Evolutionary conservation across 2,888 invertebrate species (phyloP).

Genomic region (Drosophila seclusa): DNA sequence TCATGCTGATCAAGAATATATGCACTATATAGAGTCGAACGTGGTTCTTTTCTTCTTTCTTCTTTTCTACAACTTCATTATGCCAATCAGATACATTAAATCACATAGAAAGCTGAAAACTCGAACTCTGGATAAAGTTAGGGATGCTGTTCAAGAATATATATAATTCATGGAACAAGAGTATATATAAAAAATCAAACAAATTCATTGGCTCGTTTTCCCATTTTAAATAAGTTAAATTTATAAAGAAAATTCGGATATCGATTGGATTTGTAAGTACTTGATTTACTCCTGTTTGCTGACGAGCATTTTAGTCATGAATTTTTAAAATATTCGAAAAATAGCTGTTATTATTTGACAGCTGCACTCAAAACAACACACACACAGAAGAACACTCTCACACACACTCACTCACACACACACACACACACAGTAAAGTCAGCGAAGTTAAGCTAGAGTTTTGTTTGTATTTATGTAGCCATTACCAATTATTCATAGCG

Average conservation of each 20-base stretch:
- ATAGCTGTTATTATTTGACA: neutral
- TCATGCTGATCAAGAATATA: neutral
- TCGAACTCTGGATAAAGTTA: neutral
- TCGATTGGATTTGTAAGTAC: neutral
- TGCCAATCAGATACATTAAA: neutral
- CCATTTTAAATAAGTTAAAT: neutral
- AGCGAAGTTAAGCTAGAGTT: slow-evolving; percentile 27
- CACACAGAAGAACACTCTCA: neutral
- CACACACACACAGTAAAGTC: slow-evolving; percentile 13
- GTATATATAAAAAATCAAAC: too few relatives aligned
- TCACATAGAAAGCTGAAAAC: neutral
- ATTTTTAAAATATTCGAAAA: neutral
- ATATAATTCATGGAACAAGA: too few relatives aligned
- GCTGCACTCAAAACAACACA: slow-evolving; percentile 1
- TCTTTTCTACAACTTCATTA: neutral
- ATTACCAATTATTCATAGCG: slow-evolving; percentile 68
- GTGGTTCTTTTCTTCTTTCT: fast-evolving
- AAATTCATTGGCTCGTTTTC: neutral
- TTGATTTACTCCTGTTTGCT: neutral
- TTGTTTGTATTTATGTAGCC: slow-evolving; percentile 56
- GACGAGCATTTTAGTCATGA: neutral
- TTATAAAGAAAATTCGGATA: too few relatives aligned
- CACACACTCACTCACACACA: neutral
- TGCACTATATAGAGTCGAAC: neutral
- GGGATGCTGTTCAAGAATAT: neutral